Evolutionary conservation across 2,113 vertebrate species (phyloP), one percentile per base, ranked within the genome.

Genomic region (Scomber japonicus): DNA sequence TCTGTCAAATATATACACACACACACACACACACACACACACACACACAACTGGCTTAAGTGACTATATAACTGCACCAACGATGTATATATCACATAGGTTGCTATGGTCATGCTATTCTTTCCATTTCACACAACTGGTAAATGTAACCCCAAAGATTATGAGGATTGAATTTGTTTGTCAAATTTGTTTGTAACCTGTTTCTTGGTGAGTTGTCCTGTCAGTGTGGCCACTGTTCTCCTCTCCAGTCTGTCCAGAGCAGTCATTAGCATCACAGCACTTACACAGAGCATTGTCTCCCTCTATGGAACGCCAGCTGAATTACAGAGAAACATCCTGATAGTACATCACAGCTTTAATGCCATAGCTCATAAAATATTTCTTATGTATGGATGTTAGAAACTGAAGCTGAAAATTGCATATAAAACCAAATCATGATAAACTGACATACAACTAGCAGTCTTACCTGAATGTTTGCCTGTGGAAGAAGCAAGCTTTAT

Each of bases 401-500:
- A 13, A 5, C 16, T 14, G 2, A 48, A 56, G 27, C 5, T n/a
- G 17, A 16, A 73, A 61, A 73, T 19, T 6, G 17, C 3, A 50
- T 2, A 11, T 9, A 16, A 56, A 27, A 70, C 30, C 50, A 31
- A 30, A 17, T 21, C 14, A 75, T 12, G 24, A 62, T 19, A 27
- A 45, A 21, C 9, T 19, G n/a, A 51, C 44, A 49, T 31, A 48
- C 44, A 54, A 16, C 60, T 0, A 8, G 14, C 13, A 10, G 2
- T 19, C 53, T 40, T 3, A 93, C 84, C 86, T 93, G 57, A 88
- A 87, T 1, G 84, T 78, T 35, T 80, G 56, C 30, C 30, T 19
- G 3, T 91, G 81, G 72, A 92, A 91, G 85, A 59, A 89, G 70
- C 88, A 91, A 27, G 85, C 84, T 78, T 91, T 83, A 62, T 81